Conservation (phyloP, 2,113 vertebrate species). For the Corapipo altera region DNA sequence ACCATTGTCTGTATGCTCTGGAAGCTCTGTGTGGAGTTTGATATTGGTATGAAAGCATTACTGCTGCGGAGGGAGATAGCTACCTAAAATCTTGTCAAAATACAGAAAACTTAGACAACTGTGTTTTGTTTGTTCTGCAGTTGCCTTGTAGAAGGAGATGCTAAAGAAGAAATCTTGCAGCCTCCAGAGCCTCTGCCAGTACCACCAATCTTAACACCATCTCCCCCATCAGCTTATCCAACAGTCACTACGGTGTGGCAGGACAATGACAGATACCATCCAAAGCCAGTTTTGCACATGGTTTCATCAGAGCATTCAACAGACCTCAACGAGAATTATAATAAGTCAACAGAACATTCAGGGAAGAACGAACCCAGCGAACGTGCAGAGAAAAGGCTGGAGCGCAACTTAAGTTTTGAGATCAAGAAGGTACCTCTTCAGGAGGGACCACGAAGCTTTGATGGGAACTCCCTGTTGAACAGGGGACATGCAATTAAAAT, state of each 20-base stretch:
- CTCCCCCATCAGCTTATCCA: conserved; percentile 93
- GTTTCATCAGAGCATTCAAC: conserved; percentile 80
- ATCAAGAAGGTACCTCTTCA: conserved; percentile 94
- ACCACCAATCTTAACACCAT: conserved; percentile 95
- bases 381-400: conserved; percentile 77
- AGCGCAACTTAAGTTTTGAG: conserved; percentile 93
- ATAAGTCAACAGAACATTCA: conserved; percentile 75
- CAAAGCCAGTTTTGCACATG: conserved; percentile 93
- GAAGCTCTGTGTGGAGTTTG: neutral
- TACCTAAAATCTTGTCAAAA: neutral
- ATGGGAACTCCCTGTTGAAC: conserved; percentile 82
- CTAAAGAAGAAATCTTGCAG: conserved; percentile 97
- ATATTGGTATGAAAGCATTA: neutral
- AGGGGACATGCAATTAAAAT: conserved; percentile 88
- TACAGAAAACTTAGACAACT: neutral
- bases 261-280: conserved; percentile 96
- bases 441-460: conserved; percentile 93
- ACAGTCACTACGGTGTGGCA: conserved; percentile 94
- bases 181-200: conserved; percentile 95
- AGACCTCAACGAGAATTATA: conserved; percentile 93
- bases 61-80: neutral
- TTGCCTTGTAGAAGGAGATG: conserved; percentile 90
- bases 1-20: neutral
- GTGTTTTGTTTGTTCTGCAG: conserved; percentile 63
- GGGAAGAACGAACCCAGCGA: conserved; percentile 71